Evolutionary conservation across 2,113 vertebrate species (phyloP).

Genomic region (Nannobrachium achirus): DNA sequence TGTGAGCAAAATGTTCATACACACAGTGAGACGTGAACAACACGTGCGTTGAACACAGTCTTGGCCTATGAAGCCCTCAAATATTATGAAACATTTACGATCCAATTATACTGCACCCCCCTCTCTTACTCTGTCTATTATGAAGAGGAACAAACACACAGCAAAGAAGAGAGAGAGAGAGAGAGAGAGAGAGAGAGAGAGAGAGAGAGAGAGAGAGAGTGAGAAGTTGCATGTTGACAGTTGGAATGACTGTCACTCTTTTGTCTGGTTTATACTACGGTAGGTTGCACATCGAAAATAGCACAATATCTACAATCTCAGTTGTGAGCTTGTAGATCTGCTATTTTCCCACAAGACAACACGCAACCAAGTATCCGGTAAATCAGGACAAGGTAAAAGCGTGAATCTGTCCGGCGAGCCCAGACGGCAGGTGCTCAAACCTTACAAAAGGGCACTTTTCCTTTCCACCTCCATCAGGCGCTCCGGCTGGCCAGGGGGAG

Average conservation of each 20-base stretch:
- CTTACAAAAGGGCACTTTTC: no score
- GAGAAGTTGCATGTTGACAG: slow-evolving; percentile 71
- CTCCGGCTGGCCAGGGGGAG: no score
- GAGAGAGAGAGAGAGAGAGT: slow-evolving; percentile 18
- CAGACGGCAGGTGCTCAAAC: no score
- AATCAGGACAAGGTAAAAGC: no score
- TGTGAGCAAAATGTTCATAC: background rate
- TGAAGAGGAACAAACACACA: background rate
- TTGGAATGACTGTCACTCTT: slow-evolving; percentile 61
- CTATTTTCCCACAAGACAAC: background rate
- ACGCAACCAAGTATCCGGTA: background rate
- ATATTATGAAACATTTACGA: slow-evolving; percentile 73
- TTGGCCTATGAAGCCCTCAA: slow-evolving; percentile 72
- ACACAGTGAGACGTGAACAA: slow-evolving; percentile 17
- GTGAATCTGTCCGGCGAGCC: no score
- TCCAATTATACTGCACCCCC: slow-evolving; percentile 64
- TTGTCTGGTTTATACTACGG: background rate
- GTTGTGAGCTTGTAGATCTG: no score
- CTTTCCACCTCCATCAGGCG: no score
- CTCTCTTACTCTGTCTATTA: slow-evolving; percentile 2
- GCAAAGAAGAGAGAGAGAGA: slow-evolving; percentile 23
- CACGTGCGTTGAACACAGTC: no score
- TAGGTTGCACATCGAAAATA: no score
- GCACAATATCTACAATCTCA: no score
- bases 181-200: slow-evolving; percentile 45